Evolutionary conservation across 1,140 invertebrate genomes (phyloP).

Genomic region (Ctenoplectra terminalis): DNA sequence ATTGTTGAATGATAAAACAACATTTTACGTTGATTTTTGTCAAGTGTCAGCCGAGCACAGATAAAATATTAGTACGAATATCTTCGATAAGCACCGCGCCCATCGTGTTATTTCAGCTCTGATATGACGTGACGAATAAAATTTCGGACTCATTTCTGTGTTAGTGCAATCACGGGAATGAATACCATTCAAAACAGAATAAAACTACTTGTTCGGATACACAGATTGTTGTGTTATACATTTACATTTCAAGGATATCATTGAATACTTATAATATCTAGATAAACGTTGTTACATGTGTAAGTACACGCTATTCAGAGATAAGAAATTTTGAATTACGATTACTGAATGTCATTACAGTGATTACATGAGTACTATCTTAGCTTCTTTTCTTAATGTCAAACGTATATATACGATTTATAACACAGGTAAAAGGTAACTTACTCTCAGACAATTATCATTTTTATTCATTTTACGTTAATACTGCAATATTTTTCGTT

Average conservation of each 20-base stretch:
- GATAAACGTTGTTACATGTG: neutral
- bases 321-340: neutral
- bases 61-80: conserved; percentile 75
- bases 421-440: no score
- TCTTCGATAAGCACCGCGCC: conserved; percentile 70
- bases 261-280: neutral
- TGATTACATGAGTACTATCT: neutral
- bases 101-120: conserved; percentile 60
- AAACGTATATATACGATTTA: neutral
- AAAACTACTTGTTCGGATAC: neutral
- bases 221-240: neutral
- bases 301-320: neutral
- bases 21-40: conserved; percentile 65
- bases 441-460: no score
- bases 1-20: conserved; percentile 44
- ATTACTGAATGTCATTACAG: neutral
- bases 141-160: conserved; percentile 31
- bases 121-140: conserved; percentile 58
- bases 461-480: no score
- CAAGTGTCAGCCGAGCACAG: conserved; percentile 71
- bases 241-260: neutral
- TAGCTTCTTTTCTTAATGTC: neutral
- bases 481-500: no score
- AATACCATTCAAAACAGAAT: neutral
- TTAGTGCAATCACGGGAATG: neutral